phyloP scores from a whole-genome alignment of 1,140 invertebrate genomes.

The Drosophila leontia region DNA sequence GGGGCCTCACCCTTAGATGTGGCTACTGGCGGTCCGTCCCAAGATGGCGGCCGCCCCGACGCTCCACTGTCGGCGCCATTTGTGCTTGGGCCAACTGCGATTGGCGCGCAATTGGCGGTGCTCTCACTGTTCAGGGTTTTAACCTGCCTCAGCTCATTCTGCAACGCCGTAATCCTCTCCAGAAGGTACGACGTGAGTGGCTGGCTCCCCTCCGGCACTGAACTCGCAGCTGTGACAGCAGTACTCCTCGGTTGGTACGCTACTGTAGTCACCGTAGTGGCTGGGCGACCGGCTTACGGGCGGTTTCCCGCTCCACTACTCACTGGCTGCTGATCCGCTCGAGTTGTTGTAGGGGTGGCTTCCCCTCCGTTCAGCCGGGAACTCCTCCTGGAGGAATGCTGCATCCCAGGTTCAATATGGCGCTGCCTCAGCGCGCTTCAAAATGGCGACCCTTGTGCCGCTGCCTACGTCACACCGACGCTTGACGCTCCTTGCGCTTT shows the following conservation, averaged over 20 bases:
- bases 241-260: no score
- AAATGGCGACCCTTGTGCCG: background rate
- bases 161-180: no score
- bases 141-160: no score
- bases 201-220: no score
- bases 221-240: no score
- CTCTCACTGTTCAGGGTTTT: background rate
- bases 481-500: no score
- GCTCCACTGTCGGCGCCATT: background rate
- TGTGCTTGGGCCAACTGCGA: background rate
- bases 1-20: no score
- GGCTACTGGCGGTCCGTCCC: background rate
- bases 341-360: conserved; percentile 3
- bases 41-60: background rate
- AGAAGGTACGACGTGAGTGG: no score
- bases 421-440: no score
- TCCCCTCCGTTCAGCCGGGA: background rate
- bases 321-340: conserved; percentile 6
- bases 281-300: no score
- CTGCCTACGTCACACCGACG: no score
- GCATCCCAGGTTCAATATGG: background rate
- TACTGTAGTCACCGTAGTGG: no score
- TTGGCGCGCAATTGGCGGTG: background rate
- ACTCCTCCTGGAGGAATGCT: background rate
- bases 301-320: background rate